phyloP scores from a whole-genome alignment of 2,888 invertebrate species.

The Tanytarsus gracilentus region DNA sequence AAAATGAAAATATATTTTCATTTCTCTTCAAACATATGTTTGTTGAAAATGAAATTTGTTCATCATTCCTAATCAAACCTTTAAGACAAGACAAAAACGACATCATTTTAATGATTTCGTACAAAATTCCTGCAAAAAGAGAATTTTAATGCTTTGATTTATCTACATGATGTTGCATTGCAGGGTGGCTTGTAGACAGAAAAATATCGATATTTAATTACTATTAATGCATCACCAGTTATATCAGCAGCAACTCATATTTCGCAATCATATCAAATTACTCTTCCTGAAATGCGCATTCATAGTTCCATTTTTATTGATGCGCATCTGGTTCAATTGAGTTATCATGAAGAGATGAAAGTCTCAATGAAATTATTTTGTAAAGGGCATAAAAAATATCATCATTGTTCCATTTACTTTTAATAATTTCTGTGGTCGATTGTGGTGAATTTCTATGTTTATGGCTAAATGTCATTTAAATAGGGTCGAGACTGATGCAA shows the following conservation, averaged over 20 bases:
- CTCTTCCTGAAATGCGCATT: neutral
- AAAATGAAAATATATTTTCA: neutral
- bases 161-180: too few species aligned
- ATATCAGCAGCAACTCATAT: neutral
- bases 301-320: neutral
- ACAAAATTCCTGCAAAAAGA: neutral
- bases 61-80: constrained; percentile 1
- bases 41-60: neutral
- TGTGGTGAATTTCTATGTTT: constrained; percentile 5
- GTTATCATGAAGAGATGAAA: neutral
- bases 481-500: constrained; percentile 5
- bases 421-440: constrained; percentile 3
- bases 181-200: neutral
- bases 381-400: neutral
- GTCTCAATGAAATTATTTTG: neutral
- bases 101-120: neutral
- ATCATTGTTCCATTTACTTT: neutral
- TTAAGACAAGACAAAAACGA: neutral
- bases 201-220: constrained; percentile 5
- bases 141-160: too few species aligned
- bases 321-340: neutral
- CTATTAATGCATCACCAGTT: constrained; percentile 2
- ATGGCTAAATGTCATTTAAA: constrained; percentile 12
- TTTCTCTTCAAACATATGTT: neutral
- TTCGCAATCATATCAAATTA: constrained; percentile 1